These are phyloP conservation scores for Trichopria drosophilae DNA, from an alignment of 2,888 invertebrate species.

Conservation along the genomic window DNA sequence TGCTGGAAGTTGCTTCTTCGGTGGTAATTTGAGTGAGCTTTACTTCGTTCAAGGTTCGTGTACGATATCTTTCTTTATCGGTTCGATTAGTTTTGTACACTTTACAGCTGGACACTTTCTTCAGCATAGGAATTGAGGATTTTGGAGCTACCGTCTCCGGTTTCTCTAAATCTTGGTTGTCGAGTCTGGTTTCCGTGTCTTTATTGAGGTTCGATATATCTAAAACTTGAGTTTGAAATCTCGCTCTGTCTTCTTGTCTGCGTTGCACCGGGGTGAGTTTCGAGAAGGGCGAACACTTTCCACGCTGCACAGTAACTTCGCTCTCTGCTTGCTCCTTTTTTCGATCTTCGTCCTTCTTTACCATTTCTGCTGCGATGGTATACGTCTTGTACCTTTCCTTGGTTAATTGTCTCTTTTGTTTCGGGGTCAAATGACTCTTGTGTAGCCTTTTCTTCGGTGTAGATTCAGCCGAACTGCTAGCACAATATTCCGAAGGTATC, in stretches of 20 bases:
- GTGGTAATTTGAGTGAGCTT: conserved; percentile 3
- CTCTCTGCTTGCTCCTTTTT: conserved; percentile 41
- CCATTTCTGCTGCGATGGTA: conserved; percentile 71
- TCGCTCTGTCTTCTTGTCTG: conserved; percentile 67
- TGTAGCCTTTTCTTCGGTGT: conserved; percentile 68
- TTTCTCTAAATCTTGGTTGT: conserved; percentile 59
- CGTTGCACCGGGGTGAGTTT: conserved; percentile 68
- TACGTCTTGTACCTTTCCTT: conserved; percentile 84
- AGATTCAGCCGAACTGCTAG: conserved; percentile 71
- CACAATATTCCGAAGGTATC: conserved; percentile 66
- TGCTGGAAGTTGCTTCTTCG: conserved; percentile 8
- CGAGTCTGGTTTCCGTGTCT: conserved; percentile 5
- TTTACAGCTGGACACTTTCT: conserved; percentile 39
- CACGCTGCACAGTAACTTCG: conserved; percentile 30
- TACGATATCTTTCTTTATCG: conserved; percentile 74
- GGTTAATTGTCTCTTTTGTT: conserved; percentile 73
- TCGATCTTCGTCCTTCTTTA: conserved; percentile 55
- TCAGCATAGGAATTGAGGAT: conserved; percentile 46
- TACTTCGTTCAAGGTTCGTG: conserved; percentile 63
- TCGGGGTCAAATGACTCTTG: conserved; percentile 67
- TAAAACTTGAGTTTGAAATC: conserved; percentile 71
- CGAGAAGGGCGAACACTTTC: conserved; percentile 47
- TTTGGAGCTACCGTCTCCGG: conserved; percentile 58
- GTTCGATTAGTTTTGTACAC: conserved; percentile 52
- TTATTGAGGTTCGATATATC: conserved; percentile 50